phyloP scores from a whole-genome alignment of 2,113 vertebrate genomes.

The Perca flavescens region DNA sequence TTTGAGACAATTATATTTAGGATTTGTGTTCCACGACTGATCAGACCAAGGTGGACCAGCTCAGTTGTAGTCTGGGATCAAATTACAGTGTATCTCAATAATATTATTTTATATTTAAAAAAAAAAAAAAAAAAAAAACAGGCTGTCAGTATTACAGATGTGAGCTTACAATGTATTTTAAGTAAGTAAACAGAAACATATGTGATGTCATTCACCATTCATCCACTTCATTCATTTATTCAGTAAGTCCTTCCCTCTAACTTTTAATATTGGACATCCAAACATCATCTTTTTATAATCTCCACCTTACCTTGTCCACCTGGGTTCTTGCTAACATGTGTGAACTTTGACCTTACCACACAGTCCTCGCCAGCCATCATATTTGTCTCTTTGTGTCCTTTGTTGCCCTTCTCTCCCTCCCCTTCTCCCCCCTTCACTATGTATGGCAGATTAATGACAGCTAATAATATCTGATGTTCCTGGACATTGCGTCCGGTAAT shows the following conservation, averaged over 20 bases:
- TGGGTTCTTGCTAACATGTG: conserved; percentile 67
- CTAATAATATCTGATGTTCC: conserved; percentile 99
- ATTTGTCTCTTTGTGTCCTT: conserved; percentile 86
- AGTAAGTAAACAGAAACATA: neutral
- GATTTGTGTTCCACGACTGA: neutral
- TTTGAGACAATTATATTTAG: neutral
- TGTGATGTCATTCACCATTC: neutral
- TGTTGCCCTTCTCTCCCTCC: conserved; percentile 71
- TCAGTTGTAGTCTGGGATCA: neutral
- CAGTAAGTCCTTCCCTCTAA: neutral
- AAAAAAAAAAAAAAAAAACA: neutral
- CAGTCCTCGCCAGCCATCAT: conserved; percentile 82
- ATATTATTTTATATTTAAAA: neutral
- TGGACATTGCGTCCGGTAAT: conserved; percentile 97
- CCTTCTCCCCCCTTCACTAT: conserved; percentile 80
- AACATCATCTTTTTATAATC: conserved; percentile 49
- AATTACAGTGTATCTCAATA: neutral
- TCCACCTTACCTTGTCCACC: conserved; percentile 32
- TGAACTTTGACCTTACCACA: conserved; percentile 87
- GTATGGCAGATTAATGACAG: conserved; percentile 99
- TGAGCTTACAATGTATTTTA: neutral
- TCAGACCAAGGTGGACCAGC: neutral
- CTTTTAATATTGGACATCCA: neutral
- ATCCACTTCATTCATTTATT: neutral
- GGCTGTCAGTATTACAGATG: neutral